These are phyloP conservation scores for Otocyon megalotis DNA, from an alignment of 2,113 vertebrate species.

Conservation along the genomic window DNA sequence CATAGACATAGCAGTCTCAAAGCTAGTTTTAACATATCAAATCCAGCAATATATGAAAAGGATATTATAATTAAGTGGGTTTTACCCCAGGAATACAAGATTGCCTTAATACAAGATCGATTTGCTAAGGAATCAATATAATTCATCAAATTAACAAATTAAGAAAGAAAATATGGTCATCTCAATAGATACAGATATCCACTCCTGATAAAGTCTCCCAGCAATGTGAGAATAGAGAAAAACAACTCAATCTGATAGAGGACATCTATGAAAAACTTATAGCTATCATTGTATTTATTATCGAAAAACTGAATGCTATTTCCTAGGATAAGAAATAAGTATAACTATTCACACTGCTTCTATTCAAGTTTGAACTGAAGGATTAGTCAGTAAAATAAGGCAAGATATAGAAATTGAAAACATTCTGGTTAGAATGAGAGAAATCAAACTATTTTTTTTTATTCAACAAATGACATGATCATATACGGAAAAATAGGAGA, in stretches of 20 bases:
- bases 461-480: background rate
- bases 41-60: background rate
- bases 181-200: background rate
- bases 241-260: background rate
- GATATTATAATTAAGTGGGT: background rate
- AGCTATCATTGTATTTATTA: background rate
- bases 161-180: background rate
- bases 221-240: background rate
- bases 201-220: background rate
- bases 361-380: background rate
- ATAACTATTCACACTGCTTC: background rate
- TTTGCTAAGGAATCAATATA: background rate
- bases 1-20: background rate
- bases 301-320: background rate
- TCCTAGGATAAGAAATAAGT: background rate
- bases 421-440: background rate
- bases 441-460: background rate
- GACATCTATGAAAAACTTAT: background rate
- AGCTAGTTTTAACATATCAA: background rate
- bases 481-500: background rate
- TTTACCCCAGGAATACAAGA: background rate
- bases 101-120: background rate
- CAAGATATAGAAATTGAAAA: background rate
- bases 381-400: background rate
- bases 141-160: background rate